Conservation (phyloP, 2,888 invertebrate genomes). For the Deilephila elpenor region DNA sequence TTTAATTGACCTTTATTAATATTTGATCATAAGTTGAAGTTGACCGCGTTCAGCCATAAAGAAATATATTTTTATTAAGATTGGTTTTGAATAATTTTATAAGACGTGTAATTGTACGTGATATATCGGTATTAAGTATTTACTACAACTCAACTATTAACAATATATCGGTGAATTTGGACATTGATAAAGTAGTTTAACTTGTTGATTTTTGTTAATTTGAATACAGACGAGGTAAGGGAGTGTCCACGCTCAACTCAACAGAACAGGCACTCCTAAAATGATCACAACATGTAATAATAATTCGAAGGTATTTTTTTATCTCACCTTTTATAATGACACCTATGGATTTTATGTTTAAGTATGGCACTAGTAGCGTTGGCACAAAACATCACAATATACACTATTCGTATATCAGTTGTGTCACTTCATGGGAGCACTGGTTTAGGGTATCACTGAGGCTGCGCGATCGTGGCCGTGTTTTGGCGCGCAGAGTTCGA, state of each 20-base stretch:
- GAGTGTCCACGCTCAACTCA: slow-evolving; percentile 16
- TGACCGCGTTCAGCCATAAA: not conserved
- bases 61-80: not conserved
- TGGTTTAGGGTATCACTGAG: slow-evolving; percentile 44
- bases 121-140: not conserved
- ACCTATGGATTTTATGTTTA: slow-evolving; percentile 61
- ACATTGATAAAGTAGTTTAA: slow-evolving; percentile 14
- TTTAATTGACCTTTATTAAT: slow-evolving; percentile 14
- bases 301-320: slow-evolving; percentile 8
- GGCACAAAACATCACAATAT: slow-evolving; percentile 81
- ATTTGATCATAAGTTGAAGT: slow-evolving; percentile 13
- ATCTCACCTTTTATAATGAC: slow-evolving; percentile 67
- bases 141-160: not conserved
- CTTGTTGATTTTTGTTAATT: slow-evolving; percentile 22
- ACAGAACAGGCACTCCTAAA: slow-evolving; percentile 9
- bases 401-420: slow-evolving; percentile 68
- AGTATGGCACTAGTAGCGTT: slow-evolving; percentile 72
- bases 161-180: not conserved
- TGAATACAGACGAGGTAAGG: slow-evolving; percentile 24
- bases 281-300: slow-evolving; percentile 17
- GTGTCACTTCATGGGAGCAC: slow-evolving; percentile 64
- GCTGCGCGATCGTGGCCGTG: slow-evolving; percentile 50
- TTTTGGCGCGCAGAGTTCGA: slow-evolving; percentile 49
- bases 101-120: not conserved
- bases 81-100: not conserved